phyloP scores from a whole-genome alignment of 2,113 vertebrate genomes.

The Maccullochella peelii region DNA sequence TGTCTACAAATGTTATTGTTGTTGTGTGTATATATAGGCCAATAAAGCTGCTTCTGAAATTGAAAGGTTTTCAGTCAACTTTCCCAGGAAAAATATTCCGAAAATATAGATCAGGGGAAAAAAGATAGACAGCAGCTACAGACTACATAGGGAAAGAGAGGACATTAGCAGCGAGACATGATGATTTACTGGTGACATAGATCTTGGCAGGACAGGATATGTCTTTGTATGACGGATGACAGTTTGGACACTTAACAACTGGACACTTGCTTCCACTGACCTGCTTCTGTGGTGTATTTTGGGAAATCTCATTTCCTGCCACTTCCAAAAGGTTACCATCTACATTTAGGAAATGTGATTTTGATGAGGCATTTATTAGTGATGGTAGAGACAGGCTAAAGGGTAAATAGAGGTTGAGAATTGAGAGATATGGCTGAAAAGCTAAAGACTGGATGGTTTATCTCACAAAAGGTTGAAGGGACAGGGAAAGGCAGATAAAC shows the following conservation, averaged over 20 bases:
- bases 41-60: too few relatives aligned
- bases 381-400: constrained; percentile 33
- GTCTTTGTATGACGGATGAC: constrained; percentile 70
- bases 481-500: background rate
- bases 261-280: constrained; percentile 68
- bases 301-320: constrained; percentile 79
- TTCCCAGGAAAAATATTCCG: background rate
- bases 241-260: constrained; percentile 75
- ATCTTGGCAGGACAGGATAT: constrained; percentile 64
- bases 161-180: constrained; percentile 16
- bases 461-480: constrained; percentile 9
- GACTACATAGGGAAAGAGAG: constrained; percentile 16
- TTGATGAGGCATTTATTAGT: constrained; percentile 75
- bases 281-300: constrained; percentile 74
- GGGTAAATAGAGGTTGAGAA: constrained; percentile 35
- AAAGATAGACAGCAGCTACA: constrained; percentile 16
- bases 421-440: constrained; percentile 15
- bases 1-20: too few relatives aligned
- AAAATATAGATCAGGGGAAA: background rate
- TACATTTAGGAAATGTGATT: constrained; percentile 77
- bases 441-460: constrained; percentile 23
- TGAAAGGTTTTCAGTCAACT: background rate
- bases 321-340: constrained; percentile 75
- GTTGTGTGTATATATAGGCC: too few relatives aligned
- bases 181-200: constrained; percentile 44